These are phyloP conservation scores for Caprella mutica DNA, from an alignment of 2,888 invertebrate genomes.

Conservation along the genomic window DNA sequence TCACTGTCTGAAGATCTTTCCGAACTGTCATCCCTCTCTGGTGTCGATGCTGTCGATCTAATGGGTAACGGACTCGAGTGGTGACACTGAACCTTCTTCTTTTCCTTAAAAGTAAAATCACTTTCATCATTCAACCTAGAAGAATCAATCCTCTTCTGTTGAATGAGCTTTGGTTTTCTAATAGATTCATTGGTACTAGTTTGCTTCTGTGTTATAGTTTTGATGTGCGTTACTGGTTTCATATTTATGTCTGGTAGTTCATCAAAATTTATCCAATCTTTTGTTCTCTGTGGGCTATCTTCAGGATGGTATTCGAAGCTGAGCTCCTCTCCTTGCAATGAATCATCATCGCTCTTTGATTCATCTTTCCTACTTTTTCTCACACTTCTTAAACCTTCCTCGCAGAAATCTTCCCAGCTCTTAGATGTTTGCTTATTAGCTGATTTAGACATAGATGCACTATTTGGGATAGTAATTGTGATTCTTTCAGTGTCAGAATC, in stretches of 20 bases:
- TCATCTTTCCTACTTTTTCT: slow-evolving; percentile 37
- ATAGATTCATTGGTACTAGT: slow-evolving; percentile 6
- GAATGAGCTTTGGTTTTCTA: slow-evolving; percentile 1
- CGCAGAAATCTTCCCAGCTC: slow-evolving; percentile 43
- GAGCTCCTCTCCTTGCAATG: slow-evolving; percentile 1
- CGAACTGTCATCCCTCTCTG: slow-evolving; percentile 26
- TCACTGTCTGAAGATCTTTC: slow-evolving; percentile 30
- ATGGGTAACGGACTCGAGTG: not conserved
- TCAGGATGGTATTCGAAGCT: slow-evolving; percentile 39
- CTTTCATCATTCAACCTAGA: not conserved
- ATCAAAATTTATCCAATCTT: slow-evolving; percentile 68
- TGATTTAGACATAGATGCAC: slow-evolving; percentile 38
- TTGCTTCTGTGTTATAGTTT: slow-evolving; percentile 21
- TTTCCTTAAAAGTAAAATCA: no score
- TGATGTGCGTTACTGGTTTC: slow-evolving; percentile 32
- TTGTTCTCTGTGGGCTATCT: slow-evolving; percentile 33
- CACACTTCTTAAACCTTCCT: slow-evolving; percentile 46
- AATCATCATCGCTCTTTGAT: slow-evolving; percentile 33
- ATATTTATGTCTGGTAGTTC: slow-evolving; percentile 57
- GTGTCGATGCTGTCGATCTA: slow-evolving; percentile 14
- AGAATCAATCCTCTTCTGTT: not conserved
- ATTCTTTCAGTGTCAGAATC: slow-evolving; percentile 22
- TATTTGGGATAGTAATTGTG: slow-evolving; percentile 25
- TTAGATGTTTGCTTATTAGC: slow-evolving; percentile 46
- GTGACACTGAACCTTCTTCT: no score